Conservation (phyloP, 2,888 invertebrate species). For the Drosophila cognata region DNA sequence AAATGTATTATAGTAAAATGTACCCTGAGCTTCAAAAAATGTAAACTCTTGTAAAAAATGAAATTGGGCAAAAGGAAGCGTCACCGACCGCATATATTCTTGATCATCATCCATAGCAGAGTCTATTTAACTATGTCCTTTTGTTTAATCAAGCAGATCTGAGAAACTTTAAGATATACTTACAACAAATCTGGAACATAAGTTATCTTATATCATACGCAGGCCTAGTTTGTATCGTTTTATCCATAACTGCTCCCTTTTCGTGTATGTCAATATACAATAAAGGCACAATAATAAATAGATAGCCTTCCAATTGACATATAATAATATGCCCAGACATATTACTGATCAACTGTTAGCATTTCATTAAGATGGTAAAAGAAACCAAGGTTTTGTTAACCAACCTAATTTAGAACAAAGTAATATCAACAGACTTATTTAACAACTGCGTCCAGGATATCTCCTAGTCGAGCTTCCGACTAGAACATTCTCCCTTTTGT, state of each 20-base stretch:
- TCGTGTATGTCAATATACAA: not conserved
- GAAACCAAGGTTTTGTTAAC: not conserved
- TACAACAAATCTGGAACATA: not conserved
- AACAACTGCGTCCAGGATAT: not conserved
- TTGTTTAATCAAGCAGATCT: not conserved
- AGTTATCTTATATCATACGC: not conserved
- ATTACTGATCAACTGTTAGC: not conserved
- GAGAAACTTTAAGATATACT: not conserved
- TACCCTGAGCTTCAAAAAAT: not conserved
- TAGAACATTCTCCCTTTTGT: not conserved
- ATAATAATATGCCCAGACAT: not conserved
- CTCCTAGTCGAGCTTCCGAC: not conserved
- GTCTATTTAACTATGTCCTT: not conserved
- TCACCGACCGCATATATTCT: not conserved
- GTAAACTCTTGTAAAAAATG: not conserved
- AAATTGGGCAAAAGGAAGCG: not conserved
- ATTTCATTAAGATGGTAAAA: not conserved
- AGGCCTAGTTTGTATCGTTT: not conserved
- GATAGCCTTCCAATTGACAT: not conserved
- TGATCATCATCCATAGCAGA: not conserved
- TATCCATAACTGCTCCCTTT: not conserved
- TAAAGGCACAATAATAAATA: not conserved
- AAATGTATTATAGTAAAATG: not conserved
- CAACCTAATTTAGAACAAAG: not conserved
- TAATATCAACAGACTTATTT: not conserved